Percentiles rank a stretch among this genome's conserved stretches.
Evolutionary conservation across 2,888 invertebrate genomes (phyloP).

Genomic region (Plebejus argus): DNA sequence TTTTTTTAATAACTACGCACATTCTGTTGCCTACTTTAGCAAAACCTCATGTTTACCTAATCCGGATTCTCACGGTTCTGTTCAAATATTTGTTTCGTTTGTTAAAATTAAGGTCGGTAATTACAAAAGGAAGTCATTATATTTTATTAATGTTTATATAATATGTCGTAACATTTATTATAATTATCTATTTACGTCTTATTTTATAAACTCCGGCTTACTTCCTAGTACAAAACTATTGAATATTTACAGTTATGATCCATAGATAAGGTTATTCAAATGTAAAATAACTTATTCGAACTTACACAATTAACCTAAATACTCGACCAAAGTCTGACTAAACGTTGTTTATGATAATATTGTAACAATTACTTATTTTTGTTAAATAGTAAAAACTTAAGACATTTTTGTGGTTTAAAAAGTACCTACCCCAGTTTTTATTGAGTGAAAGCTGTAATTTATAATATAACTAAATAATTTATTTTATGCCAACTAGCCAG

Average conservation of each 20-base stretch:
- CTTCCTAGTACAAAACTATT: slow-evolving; percentile 11
- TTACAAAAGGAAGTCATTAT: not conserved
- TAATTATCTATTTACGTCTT: slow-evolving; percentile 7
- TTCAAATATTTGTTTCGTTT: not conserved
- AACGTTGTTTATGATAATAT: not conserved
- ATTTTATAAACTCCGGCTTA: not conserved
- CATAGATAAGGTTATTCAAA: slow-evolving; percentile 14
- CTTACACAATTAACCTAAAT: slow-evolving; percentile 33
- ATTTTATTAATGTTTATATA: not conserved
- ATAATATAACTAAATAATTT: not conserved
- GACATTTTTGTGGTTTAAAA: not conserved
- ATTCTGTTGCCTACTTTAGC: not conserved
- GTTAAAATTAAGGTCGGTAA: not conserved
- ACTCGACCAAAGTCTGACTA: slow-evolving; percentile 12
- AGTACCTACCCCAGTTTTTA: not conserved
- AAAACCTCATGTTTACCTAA: not conserved
- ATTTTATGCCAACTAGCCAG: not conserved
- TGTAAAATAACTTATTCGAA: slow-evolving; percentile 28
- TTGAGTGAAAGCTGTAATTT: not conserved
- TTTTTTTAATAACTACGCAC: not conserved
- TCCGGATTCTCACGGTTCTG: slow-evolving; percentile 2
- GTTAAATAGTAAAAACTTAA: not conserved
- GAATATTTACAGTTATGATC: slow-evolving; percentile 7
- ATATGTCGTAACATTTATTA: not conserved
- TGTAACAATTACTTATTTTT: not conserved